These are phyloP conservation scores for Alloplasta piceator DNA, from an alignment of 2,888 invertebrate species.

Conservation along the genomic window DNA sequence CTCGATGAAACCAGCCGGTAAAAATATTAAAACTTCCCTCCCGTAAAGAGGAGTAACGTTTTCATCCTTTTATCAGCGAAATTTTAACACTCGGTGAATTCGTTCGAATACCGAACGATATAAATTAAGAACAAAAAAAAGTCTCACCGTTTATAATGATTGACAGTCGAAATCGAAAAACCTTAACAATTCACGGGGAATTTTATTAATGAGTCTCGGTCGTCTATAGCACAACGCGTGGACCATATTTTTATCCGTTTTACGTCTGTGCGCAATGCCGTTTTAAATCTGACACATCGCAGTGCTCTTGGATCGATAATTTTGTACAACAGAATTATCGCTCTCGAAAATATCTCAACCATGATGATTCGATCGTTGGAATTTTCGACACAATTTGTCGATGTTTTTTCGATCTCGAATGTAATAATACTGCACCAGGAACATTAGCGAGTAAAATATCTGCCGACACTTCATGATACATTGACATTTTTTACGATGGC, in stretches of 20 bases:
- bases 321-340: background rate
- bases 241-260: no score
- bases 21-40: slow-evolving; percentile 22
- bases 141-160: slow-evolving; percentile 4
- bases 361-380: background rate
- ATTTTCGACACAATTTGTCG: slow-evolving; percentile 7
- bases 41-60: background rate
- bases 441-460: slow-evolving; percentile 42
- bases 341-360: background rate
- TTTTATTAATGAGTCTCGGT: no score
- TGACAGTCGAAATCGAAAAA: slow-evolving; percentile 17
- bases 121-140: slow-evolving; percentile 8
- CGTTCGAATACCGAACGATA: background rate
- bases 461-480: slow-evolving; percentile 7
- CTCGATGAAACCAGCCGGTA: slow-evolving; percentile 28
- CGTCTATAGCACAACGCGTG: no score
- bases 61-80: slow-evolving; percentile 9
- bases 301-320: no score
- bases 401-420: slow-evolving; percentile 35
- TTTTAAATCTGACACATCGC: background rate
- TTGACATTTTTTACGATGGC: slow-evolving; percentile 30
- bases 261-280: background rate
- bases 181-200: background rate
- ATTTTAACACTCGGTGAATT: background rate
- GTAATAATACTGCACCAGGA: slow-evolving; percentile 52